Conservation (phyloP, 1,140 invertebrate genomes). For the Cydia strobilella region DNA sequence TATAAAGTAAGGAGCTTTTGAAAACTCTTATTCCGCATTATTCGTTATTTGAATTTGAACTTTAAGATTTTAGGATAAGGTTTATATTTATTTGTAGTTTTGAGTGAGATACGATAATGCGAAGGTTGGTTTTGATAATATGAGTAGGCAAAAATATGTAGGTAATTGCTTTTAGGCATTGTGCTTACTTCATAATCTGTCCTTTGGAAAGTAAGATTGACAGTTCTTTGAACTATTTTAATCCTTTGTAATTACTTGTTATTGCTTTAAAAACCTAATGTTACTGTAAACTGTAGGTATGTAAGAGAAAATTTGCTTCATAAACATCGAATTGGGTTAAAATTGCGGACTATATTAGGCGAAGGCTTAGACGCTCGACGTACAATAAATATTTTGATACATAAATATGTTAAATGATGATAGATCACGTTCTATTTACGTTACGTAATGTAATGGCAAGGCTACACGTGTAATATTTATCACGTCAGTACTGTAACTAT, state of each 20-base stretch:
- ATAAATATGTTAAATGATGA: too few relatives aligned
- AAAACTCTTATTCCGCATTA: neutral
- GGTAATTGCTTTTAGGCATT: conserved; percentile 5
- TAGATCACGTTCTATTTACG: too few relatives aligned
- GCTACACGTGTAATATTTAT: too few relatives aligned
- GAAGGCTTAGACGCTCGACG: too few relatives aligned
- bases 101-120: neutral
- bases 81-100: neutral
- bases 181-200: conserved; percentile 5
- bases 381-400: too few relatives aligned
- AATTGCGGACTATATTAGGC: too few relatives aligned
- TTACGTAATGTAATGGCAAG: too few relatives aligned
- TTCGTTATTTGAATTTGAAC: neutral
- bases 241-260: neutral
- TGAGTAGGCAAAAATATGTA: conserved; percentile 13
- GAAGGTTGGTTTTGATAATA: neutral
- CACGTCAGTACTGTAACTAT: too few relatives aligned
- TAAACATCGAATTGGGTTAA: too few relatives aligned
- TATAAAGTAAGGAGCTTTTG: neutral
- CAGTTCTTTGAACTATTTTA: conserved; percentile 8
- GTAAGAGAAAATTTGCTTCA: too few relatives aligned
- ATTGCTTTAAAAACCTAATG: neutral
- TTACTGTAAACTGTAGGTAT: too few relatives aligned
- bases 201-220: neutral
- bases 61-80: neutral